phyloP scores from a whole-genome alignment of 1,140 invertebrate species.

The Zaprionus gabonicus region DNA sequence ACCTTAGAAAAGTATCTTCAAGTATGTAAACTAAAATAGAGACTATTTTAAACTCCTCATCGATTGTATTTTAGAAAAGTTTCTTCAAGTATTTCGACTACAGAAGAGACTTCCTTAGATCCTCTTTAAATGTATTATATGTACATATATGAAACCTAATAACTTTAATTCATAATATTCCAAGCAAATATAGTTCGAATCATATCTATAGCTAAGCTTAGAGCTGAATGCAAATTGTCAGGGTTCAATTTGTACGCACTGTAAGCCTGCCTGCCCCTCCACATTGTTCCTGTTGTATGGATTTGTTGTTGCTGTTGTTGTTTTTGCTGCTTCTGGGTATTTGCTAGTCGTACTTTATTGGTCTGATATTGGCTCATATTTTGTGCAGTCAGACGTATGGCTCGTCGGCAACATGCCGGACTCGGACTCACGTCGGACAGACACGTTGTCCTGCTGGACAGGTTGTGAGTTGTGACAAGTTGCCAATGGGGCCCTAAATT shows the following conservation, averaged over 20 bases:
- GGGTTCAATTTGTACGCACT: not conserved
- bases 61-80: no score
- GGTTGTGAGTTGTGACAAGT: conserved; percentile 80
- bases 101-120: no score
- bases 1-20: no score
- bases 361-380: conserved; percentile 82
- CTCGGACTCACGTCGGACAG: not conserved
- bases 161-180: not conserved
- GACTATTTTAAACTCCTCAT: no score
- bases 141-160: no score
- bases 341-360: conserved; percentile 65
- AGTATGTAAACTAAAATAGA: no score
- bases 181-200: not conserved
- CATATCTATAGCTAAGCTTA: not conserved
- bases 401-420: not conserved
- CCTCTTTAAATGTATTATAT: no score
- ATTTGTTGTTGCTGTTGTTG: conserved; percentile 2
- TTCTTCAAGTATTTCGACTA: no score
- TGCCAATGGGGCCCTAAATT: conserved; percentile 79
- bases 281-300: not conserved
- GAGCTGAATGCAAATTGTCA: not conserved
- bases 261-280: not conserved
- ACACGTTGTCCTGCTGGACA: conserved; percentile 21
- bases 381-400: conserved; percentile 43
- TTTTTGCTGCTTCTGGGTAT: conserved; percentile 1